Conservation (phyloP, 2,888 invertebrate genomes). For the Synergus gifuensis region DNA sequence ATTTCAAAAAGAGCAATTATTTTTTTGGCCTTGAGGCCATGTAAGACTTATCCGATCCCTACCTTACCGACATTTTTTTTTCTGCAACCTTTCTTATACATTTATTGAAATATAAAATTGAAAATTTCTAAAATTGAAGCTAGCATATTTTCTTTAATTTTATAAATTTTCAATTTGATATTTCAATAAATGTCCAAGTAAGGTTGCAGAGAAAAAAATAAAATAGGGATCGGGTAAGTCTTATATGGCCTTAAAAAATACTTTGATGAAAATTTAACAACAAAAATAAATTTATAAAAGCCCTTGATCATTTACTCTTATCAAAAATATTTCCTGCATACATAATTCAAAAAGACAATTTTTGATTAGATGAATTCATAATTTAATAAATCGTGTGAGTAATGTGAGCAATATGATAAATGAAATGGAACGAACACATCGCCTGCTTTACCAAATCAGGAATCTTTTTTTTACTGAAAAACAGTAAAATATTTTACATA, state of each 20-base stretch:
- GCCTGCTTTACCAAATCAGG: slow-evolving; percentile 31
- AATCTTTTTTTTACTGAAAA: slow-evolving; percentile 15
- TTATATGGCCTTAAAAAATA: no score
- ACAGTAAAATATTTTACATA: background rate
- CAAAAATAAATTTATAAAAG: background rate
- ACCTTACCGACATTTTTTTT: no score
- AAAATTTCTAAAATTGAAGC: no score
- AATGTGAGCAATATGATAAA: slow-evolving; percentile 39
- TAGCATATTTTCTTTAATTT: no score
- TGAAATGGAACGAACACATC: background rate
- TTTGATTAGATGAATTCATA: background rate
- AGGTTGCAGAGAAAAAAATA: no score
- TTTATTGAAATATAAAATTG: no score
- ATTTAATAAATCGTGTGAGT: slow-evolving; percentile 2
- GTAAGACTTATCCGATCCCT: no score
- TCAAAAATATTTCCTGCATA: background rate
- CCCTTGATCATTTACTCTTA: background rate
- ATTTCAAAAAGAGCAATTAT: background rate
- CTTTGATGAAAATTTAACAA: background rate
- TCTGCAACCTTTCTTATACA: no score
- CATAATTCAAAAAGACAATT: background rate
- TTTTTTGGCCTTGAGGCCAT: no score
- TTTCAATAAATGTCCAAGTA: no score
- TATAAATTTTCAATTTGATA: no score
- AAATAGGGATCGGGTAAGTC: no score